Base-by-base conservation (phyloP, 2,113 vertebrate genomes). In the Sturnira hondurensis region DNA sequence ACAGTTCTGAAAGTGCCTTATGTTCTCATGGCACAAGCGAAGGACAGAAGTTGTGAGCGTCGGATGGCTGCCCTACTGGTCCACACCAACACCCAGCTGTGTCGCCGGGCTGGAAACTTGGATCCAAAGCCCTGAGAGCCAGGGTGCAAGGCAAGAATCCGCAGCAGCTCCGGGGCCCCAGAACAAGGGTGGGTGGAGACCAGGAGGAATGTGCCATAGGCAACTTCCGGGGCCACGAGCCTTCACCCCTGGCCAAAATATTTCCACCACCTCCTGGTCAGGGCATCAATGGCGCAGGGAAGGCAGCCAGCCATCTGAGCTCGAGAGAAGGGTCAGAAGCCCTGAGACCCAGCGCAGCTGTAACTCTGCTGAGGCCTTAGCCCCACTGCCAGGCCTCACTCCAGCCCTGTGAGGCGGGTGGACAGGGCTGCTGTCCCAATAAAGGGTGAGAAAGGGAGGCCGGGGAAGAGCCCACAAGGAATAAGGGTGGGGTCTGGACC, bases 271-370 rank as follows among this genome's bases (percentile, higher is more conserved):
- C 45, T 71, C 26, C 13, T 11, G 50, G 47, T 67, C 47, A n/a
- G 90, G 89, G 76, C 1, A 16, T 56, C 43, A 93, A 45, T 65
- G 91, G 33, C 20, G 54, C n/a, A 71, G 43, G 38, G 28, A 38
- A 84, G 38, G 45, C 82, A 91, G 91, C 56, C 73, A 13, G 91
- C 56, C 73, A 13, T 36, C 77, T 76, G 85, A 28, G 47, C 71
- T 19, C 0, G 33, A 2, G 0, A 5, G n/a, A n/a, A 41, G 24
- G 33, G 17, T 3, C 38, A 24, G 73, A 45, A 67, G 41, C 68
- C n/a, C 70, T 28, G 63, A 47, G 24, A 3, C 31, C 54, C 45
- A 54, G 45, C 13, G 1, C 12, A 16, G 89, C 16, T 24, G 2
- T 4, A 20, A 31, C 10, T 50, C 2, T 9, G 3, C 56, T 24